A percentile compares a stretch with the other conserved stretches of the same genome.
phyloP scores from a whole-genome alignment of 2,113 vertebrate species.

The Rostratula benghalensis region DNA sequence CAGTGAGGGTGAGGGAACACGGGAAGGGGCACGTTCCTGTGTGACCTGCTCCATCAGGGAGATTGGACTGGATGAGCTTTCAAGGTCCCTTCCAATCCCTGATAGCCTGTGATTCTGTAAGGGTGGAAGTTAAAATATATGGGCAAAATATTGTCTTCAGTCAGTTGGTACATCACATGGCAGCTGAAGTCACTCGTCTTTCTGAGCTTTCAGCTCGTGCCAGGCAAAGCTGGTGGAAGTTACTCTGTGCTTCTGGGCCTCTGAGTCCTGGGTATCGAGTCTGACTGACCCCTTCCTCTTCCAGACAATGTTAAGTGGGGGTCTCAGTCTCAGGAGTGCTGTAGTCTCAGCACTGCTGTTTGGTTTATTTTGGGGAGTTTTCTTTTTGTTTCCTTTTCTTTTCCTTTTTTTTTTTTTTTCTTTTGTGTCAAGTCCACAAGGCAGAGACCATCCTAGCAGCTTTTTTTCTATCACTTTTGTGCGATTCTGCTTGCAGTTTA shows the following conservation, averaged over 20 bases:
- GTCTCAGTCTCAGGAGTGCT: background rate
- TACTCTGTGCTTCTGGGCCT: background rate
- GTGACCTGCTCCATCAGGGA: no score
- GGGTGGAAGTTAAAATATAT: background rate
- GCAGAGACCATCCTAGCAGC: background rate
- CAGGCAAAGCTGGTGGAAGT: background rate
- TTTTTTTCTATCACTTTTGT: accelerated
- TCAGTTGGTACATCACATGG: background rate
- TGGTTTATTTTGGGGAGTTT: background rate
- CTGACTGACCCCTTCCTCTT: background rate
- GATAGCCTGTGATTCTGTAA: background rate
- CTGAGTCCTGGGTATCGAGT: background rate
- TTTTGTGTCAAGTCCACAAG: background rate
- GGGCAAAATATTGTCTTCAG: background rate
- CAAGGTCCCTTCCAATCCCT: no score
- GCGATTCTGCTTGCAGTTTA: background rate
- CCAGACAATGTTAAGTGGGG: no score
- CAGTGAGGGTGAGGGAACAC: no score
- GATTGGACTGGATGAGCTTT: no score
- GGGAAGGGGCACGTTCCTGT: no score
- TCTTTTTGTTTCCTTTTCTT: no score
- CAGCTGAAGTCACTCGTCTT: background rate
- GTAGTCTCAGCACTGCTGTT: background rate
- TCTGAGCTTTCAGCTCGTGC: background rate
- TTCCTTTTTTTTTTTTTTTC: background rate